Base-by-base conservation (phyloP, 2,797 vertebrate genomes). In the Trachops cirrhosus region DNA sequence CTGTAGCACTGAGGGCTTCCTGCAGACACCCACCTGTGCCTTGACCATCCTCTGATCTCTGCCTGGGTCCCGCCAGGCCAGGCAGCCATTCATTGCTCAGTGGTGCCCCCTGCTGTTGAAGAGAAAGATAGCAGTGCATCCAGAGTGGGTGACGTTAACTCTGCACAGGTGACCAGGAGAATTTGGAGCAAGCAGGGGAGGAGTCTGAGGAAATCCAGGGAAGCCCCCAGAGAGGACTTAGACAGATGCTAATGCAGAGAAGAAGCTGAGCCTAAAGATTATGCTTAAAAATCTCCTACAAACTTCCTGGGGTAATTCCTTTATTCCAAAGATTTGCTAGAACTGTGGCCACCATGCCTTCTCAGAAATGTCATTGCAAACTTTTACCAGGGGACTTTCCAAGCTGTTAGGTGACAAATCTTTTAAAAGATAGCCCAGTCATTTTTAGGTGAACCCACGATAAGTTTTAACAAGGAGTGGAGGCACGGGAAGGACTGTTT, bases 31-130 rank as follows among this genome's bases (percentile, higher is more conserved):
- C 19, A 8, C 6, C 0, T 22, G 14, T 41, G 18, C 37, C 44
- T n/a, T 89, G 37, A 18, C 34, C 32, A 22, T 26, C 37, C 32
- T 84, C 41, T 2, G 0, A 62, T 48, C 32, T 68, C 46, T 4
- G 34, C 29, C 67, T 6, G 41, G 67, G 18, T 44, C 46, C 70
- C 34, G 54, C 50, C 32, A 15, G 59, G 22, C 71, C 44, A n/a
- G 29, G 34, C 10, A 50, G 44, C 37, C 46, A 3, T 96, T 90
- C 6, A 0, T 75, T 97, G 95, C 96, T 97, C 97, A 94, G 96
- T 96, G 94, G 94, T 18, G 75, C 52, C 96, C 96, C 79, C 96
- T 97, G 95, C 96, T 96, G 94, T 67, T 80, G 21, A 54, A 18
- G 26, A 90, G 52, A 59, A 86, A 95, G 59, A 85, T 37, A 18